These are phyloP conservation scores for Andricus grossulariae DNA, from an alignment of 1,140 invertebrate species.

Conservation along the genomic window DNA sequence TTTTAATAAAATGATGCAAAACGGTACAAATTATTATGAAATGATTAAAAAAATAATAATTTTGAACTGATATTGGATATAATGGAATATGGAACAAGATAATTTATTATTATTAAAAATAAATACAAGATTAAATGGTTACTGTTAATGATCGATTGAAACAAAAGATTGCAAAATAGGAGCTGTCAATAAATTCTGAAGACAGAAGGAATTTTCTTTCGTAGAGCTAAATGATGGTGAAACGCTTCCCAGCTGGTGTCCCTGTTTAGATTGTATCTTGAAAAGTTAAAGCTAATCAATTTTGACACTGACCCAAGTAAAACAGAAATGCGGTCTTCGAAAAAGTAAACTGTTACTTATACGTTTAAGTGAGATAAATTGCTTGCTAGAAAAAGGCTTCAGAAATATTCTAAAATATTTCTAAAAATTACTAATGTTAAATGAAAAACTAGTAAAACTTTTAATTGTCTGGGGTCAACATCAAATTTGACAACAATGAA, in stretches of 20 bases:
- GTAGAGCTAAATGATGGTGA: neutral
- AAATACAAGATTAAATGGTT: too few species aligned
- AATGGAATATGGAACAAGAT: too few species aligned
- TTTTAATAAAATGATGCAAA: too few species aligned
- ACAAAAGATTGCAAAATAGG: constrained; percentile 17
- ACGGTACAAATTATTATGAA: too few species aligned
- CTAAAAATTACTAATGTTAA: too few species aligned
- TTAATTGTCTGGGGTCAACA: constrained; percentile 26
- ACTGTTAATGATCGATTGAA: neutral
- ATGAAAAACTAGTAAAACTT: too few species aligned
- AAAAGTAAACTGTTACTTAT: neutral
- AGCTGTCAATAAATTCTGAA: constrained; percentile 18
- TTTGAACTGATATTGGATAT: too few species aligned
- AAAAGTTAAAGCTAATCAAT: constrained; percentile 14
- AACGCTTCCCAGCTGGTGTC: constrained; percentile 23
- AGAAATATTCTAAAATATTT: neutral
- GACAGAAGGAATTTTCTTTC: neutral
- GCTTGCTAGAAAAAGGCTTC: neutral
- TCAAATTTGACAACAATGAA: constrained; percentile 41
- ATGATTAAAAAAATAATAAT: too few species aligned
- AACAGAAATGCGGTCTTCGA: neutral
- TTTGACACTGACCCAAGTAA: constrained; percentile 22
- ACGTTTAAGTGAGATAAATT: constrained; percentile 11
- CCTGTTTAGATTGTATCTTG: constrained; percentile 12
- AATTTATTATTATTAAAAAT: too few species aligned